Base-by-base conservation (phyloP, 2,888 invertebrate species). In the Drosophila monieri region DNA sequence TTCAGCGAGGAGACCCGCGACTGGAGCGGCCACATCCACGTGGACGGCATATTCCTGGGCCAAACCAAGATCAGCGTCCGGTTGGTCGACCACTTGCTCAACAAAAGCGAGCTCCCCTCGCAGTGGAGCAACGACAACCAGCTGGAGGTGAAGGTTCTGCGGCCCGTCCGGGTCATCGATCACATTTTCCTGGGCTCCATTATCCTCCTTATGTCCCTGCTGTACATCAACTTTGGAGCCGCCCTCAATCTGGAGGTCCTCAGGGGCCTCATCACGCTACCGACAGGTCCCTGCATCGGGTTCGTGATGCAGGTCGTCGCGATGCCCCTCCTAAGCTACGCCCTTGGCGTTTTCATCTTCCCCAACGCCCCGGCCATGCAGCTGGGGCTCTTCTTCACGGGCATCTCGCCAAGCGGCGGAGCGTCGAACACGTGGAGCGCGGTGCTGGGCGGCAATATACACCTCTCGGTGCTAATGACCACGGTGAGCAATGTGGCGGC, bases 371-470 rank as follows among this genome's bases (percentile, higher is more conserved):
- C 94, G 2, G 94, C 94, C 77, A 93, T 97, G 94, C 95, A 95
- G 48, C 91, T 98, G 76, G 97, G 97, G 3, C 93, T 98, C 91
- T 97, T 97, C 92, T 96, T 97, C 91, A 96, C 97, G 0, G 97
- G 97, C 0, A 96, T 97, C 18, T 95, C 96, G 3, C 97, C 97
- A 0, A 96, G 96, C n/a, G 97, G 99, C 0, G 99, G 98, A 0
- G 98, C 98, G 23, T 98, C 98, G 49, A 99, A 99, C 91, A 97
- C 98, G 83, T 99, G 98, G 98, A 96, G 98, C 0, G 95, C 96
- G 74, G 94, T 99, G 14, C 93, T 99, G 2, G 96, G 95, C 3
- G 99, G 98, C 5, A 99, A 99, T 92, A 94, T 99, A 5, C 96
- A 98, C 90, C 93, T 99, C 41, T 98, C 98, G 0, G 94, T 99